Evolutionary conservation across 2,888 invertebrate species (phyloP).

Genomic region (Noctua fimbriata): DNA sequence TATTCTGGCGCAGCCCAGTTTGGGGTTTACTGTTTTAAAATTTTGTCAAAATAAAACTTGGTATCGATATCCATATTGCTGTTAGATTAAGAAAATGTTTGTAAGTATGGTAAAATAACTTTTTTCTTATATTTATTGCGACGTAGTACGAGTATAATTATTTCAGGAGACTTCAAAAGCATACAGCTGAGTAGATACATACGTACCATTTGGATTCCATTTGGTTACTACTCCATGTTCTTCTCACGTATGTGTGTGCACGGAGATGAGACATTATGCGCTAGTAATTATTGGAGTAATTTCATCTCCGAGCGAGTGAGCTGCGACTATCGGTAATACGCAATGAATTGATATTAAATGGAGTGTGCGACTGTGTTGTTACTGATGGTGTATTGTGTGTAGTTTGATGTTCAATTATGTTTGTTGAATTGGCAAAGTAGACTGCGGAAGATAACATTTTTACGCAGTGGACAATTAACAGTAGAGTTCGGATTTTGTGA

Average conservation of each 20-base stretch:
- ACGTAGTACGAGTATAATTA: background rate
- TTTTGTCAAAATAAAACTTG: background rate
- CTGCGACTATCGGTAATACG: slow-evolving; percentile 41
- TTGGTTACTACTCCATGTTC: background rate
- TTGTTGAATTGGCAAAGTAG: background rate
- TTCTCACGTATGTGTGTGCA: slow-evolving; percentile 16
- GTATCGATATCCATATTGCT: background rate
- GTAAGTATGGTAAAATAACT: background rate
- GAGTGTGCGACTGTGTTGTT: slow-evolving; percentile 9
- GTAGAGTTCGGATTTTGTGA: background rate
- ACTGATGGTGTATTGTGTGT: background rate
- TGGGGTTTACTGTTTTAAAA: background rate
- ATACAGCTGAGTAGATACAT: background rate
- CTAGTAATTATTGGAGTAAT: slow-evolving; percentile 58
- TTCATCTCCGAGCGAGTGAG: slow-evolving; percentile 43
- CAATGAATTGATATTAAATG: slow-evolving; percentile 49
- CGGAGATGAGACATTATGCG: slow-evolving; percentile 42
- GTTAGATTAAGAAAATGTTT: background rate
- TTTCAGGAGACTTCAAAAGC: background rate
- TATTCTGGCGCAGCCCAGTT: background rate
- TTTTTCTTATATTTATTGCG: background rate
- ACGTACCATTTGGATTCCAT: background rate
- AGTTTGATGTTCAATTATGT: background rate
- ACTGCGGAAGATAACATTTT: background rate
- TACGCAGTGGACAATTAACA: too few relatives aligned